Percentiles rank a stretch among this genome's conserved stretches.
Conservation (phyloP, 2,888 invertebrate genomes). For the Dryobotodes eremita region DNA sequence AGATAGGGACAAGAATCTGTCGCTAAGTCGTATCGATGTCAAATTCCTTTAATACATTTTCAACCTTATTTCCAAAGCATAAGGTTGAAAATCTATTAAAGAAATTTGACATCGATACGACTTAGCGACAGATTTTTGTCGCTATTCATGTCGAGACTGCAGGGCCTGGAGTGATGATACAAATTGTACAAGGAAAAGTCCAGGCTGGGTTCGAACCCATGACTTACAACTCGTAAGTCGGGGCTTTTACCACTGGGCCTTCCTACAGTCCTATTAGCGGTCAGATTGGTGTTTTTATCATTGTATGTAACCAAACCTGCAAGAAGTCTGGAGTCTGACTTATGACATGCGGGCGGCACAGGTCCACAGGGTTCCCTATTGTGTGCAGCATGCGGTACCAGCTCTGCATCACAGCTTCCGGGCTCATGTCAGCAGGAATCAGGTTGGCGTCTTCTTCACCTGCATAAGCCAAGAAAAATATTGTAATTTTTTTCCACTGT, state of each 20-base stretch:
- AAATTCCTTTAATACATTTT: no score
- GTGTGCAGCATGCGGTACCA: slow-evolving; percentile 99
- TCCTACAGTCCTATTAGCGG: not conserved
- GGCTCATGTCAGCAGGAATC: slow-evolving; percentile 95
- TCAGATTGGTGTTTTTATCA: not conserved
- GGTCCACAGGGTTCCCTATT: slow-evolving; percentile 98
- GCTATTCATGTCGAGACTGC: no score
- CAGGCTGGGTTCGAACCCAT: not conserved
- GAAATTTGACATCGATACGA: no score
- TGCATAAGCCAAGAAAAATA: slow-evolving; percentile 74
- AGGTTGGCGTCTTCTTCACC: slow-evolving; percentile 96
- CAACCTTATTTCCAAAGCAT: no score
- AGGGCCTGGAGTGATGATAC: not conserved
- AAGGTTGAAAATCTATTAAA: no score
- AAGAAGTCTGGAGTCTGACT: slow-evolving; percentile 92
- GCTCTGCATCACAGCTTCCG: slow-evolving; percentile 97
- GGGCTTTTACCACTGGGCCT: not conserved
- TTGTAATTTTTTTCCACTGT: not conserved
- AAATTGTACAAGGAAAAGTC: not conserved
- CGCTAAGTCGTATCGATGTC: no score
- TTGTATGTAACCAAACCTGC: slow-evolving; percentile 78
- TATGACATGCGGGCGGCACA: slow-evolving; percentile 96
- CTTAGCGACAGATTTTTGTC: no score
- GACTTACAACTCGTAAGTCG: not conserved
- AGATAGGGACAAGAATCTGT: no score